Evolutionary conservation across 1,140 invertebrate genomes (phyloP), one percentile per base, ranked within the genome.

Genomic region (Lepidurus apus): DNA sequence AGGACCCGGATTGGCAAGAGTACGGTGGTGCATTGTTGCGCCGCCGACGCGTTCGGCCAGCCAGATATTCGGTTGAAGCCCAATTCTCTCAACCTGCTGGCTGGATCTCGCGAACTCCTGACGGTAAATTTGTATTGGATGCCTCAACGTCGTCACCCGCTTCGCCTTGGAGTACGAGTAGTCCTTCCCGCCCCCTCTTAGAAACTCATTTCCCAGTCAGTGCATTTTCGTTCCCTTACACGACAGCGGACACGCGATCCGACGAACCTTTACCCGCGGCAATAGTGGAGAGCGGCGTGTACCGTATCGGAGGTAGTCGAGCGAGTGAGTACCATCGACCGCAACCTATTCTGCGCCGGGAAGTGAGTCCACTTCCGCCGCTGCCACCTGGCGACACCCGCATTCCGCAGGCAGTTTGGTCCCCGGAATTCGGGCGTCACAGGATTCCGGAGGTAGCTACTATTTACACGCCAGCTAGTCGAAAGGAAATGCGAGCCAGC

Each of bases 51-150:
- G 26, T 74, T 13, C 34, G 76, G 24, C 21, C 42, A 10, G 45
- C 76, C 34, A 13, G 76, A 24, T 80, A 80, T 76, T 73, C 65
- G 13, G 79, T 80, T 26, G 42, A 80, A 53, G 77, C 79, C 43
- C 76, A 80, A 74, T 80, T 77, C 78, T 43, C 76, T 42, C 79
- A 80, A 47, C 88, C 88, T 13, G 83, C 90, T 11, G 87, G 88
- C 44, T 88, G 88, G 82, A 93, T 93, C 82, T 90, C 90, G 79
- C 88, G 91, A 75, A 88, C 91, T 8, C 88, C 90, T 26, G 91
- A 93, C 84, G 91, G 91, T 47, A 88, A 91, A 73, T 93, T 93
- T 86, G 88, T 93, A 74, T 85, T 93, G 74, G 88, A 88, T 21
- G 87, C 76, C 44, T 42, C 76, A 43, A 43, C 43, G 9, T 43